Conservation (phyloP, 2,113 vertebrate species). For the Macrotis lagotis region DNA sequence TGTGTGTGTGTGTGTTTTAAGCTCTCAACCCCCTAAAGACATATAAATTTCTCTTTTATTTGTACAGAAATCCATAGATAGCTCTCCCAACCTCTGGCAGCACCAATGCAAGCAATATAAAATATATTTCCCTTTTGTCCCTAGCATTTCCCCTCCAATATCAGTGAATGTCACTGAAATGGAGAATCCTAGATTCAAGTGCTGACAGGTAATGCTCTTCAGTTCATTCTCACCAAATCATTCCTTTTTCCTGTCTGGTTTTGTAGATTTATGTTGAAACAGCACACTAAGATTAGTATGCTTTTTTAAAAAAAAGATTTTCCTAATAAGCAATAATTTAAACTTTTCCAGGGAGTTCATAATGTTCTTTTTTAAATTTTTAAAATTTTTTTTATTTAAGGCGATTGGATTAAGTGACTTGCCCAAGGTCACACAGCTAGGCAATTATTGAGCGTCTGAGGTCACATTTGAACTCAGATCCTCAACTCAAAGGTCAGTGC, state of each 20-base stretch:
- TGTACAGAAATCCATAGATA: background rate
- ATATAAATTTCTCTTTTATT: background rate
- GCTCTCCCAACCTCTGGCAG: background rate
- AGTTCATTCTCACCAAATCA: background rate
- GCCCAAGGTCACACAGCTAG: too few relatives aligned
- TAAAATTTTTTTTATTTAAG: too few relatives aligned
- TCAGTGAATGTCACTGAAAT: background rate
- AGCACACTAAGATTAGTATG: background rate
- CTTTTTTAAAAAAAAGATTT: background rate
- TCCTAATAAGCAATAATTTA: background rate
- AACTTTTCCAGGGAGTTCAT: background rate
- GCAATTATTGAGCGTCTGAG: too few relatives aligned
- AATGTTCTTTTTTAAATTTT: too few relatives aligned
- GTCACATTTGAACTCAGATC: too few relatives aligned
- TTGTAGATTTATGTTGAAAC: background rate
- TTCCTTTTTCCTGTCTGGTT: background rate
- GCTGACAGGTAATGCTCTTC: background rate
- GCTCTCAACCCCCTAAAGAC: background rate
- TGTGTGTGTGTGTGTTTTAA: background rate
- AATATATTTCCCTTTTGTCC: background rate
- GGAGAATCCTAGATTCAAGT: background rate
- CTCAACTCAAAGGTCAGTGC: too few relatives aligned
- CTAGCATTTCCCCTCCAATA: background rate
- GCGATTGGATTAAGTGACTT: too few relatives aligned
- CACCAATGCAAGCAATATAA: background rate